Percentiles rank a stretch among this genome's conserved stretches.
phyloP scores from a whole-genome alignment of 2,888 invertebrate species.

The Ecliptopera silaceata region DNA sequence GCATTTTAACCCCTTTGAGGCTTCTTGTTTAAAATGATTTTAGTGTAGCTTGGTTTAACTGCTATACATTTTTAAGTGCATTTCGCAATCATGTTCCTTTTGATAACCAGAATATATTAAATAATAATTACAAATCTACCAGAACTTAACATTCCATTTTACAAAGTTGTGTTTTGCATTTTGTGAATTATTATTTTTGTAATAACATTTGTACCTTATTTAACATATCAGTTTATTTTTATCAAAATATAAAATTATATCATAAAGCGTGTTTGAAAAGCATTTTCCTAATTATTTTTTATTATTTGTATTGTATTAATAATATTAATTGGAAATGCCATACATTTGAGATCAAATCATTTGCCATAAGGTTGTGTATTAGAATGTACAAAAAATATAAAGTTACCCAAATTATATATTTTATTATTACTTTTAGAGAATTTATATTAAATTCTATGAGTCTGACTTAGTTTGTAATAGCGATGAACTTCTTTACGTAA shows the following conservation, averaged over 20 bases:
- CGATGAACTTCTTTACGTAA: slow-evolving; percentile 61
- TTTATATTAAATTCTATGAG: slow-evolving; percentile 80
- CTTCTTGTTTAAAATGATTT: neutral
- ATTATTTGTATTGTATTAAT: slow-evolving; percentile 5
- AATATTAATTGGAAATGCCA: slow-evolving; percentile 63
- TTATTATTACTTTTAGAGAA: slow-evolving; percentile 62
- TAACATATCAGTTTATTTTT: slow-evolving; percentile 12
- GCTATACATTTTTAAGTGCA: slow-evolving; percentile 40
- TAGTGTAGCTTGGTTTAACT: slow-evolving; percentile 16
- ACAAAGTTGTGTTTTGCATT: slow-evolving; percentile 9
- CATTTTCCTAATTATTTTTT: neutral
- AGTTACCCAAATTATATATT: slow-evolving; percentile 75
- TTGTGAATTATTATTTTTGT: slow-evolving; percentile 6
- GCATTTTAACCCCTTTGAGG: slow-evolving; percentile 29
- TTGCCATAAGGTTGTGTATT: slow-evolving; percentile 81
- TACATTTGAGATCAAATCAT: slow-evolving; percentile 59
- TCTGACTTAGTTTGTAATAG: slow-evolving; percentile 68
- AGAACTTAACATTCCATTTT: slow-evolving; percentile 61
- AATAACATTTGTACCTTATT: slow-evolving; percentile 12
- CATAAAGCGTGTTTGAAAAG: neutral
- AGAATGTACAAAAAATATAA: slow-evolving; percentile 70
- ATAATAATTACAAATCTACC: slow-evolving; percentile 37
- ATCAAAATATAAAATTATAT: neutral
- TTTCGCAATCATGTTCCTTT: slow-evolving; percentile 54
- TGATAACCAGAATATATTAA: slow-evolving; percentile 46